Evolutionary conservation across 2,113 vertebrate genomes (phyloP).

Genomic region (Phodopus roborovskii): DNA sequence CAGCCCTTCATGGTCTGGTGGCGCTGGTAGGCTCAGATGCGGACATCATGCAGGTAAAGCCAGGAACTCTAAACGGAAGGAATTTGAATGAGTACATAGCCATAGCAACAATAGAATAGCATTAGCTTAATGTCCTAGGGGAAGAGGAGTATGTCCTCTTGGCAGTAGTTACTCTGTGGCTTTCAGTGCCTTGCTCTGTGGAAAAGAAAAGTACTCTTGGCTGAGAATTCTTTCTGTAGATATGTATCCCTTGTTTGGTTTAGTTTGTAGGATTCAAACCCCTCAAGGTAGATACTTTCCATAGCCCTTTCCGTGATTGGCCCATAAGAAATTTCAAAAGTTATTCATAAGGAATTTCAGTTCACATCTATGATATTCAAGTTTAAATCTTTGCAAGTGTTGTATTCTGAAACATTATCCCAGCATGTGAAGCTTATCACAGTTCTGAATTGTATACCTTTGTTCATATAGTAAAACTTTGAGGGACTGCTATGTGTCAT

Average conservation of each 20-base stretch:
- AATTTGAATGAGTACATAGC: not conserved
- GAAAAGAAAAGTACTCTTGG: not conserved
- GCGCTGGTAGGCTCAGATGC: constrained; percentile 95
- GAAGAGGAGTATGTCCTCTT: not conserved
- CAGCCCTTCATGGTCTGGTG: constrained; percentile 93
- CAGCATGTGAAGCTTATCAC: not conserved
- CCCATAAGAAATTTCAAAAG: constrained; percentile 33
- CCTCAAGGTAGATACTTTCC: not conserved
- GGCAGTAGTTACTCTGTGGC: not conserved
- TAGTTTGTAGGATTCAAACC: not conserved
- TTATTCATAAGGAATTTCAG: not conserved
- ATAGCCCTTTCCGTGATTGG: not conserved
- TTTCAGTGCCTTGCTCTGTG: not conserved
- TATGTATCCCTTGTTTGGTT: constrained; percentile 16
- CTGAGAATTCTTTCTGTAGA: constrained; percentile 7
- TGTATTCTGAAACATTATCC: constrained; percentile 32
- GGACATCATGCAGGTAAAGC: constrained; percentile 90
- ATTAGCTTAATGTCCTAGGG: not conserved
- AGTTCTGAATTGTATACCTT: not conserved
- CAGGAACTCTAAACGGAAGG: not conserved
- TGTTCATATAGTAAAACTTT: not conserved
- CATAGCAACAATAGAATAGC: not conserved
- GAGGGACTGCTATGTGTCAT: not conserved
- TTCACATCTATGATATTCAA: constrained; percentile 14
- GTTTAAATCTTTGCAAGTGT: not conserved